Evolutionary conservation across 2,888 invertebrate genomes (phyloP).

Genomic region (Zygothrica quintamaculata): DNA sequence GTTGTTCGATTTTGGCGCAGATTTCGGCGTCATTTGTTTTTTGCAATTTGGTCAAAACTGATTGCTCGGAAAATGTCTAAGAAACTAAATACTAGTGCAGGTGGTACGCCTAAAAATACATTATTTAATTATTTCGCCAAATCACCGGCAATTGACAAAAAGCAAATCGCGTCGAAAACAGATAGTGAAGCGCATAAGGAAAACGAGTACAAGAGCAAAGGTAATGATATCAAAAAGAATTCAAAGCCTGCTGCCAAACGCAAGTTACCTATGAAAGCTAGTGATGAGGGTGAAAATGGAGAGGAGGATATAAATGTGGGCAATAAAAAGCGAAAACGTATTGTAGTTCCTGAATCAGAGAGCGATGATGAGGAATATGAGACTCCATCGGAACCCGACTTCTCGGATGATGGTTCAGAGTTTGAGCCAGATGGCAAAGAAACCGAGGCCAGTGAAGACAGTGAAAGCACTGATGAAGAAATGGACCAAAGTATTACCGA

Average conservation of each 20-base stretch:
- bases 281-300: constrained; percentile 1
- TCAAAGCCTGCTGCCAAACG: constrained; percentile 56
- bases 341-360: constrained; percentile 68
- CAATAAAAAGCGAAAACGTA: constrained; percentile 84
- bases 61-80: constrained; percentile 70
- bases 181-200: constrained; percentile 41
- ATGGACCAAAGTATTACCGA: constrained; percentile 39
- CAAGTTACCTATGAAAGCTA: constrained; percentile 52
- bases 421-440: constrained; percentile 57
- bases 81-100: constrained; percentile 76
- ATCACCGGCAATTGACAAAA: constrained; percentile 85
- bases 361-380: constrained; percentile 77
- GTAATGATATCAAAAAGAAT: constrained; percentile 30
- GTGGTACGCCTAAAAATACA: constrained; percentile 85
- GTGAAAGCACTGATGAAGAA: constrained; percentile 57
- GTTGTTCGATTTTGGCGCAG: constrained; percentile 63
- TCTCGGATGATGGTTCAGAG: constrained; percentile 60
- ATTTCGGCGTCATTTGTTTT: constrained; percentile 57
- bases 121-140: constrained; percentile 89
- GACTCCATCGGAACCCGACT: constrained; percentile 84
- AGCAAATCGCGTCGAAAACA: constrained; percentile 58
- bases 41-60: constrained; percentile 5
- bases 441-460: constrained; percentile 41
- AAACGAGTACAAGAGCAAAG: constrained; percentile 20
- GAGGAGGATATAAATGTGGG: constrained; percentile 84